A percentile compares a stretch with the other conserved stretches of the same genome.
These are phyloP conservation scores for Triops longicaudatus DNA, from an alignment of 1,140 invertebrate species.

Conservation along the genomic window DNA sequence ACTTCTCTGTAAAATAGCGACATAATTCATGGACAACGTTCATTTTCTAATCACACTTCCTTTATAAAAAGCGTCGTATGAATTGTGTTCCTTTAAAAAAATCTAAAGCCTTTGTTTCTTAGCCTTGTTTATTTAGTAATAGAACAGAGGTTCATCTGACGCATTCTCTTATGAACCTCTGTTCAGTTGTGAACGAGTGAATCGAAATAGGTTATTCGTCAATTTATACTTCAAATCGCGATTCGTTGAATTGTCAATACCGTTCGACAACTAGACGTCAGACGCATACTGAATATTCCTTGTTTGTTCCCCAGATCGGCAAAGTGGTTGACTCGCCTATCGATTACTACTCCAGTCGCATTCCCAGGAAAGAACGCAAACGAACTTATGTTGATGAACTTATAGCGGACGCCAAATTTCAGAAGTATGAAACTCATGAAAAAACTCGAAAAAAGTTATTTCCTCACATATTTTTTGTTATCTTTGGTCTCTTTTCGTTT, in stretches of 20 bases:
- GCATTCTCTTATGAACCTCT: no score
- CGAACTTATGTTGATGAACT: slow-evolving; percentile 84
- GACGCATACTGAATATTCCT: not conserved
- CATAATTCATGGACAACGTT: slow-evolving; percentile 16
- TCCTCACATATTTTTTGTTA: no score
- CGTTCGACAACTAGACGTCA: not conserved
- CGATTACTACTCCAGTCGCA: slow-evolving; percentile 53
- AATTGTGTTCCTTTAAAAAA: no score
- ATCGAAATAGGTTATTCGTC: no score
- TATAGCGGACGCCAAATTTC: slow-evolving; percentile 75
- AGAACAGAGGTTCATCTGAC: no score
- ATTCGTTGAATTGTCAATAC: not conserved
- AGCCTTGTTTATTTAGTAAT: no score
- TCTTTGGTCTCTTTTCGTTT: not conserved
- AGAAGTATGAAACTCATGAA: slow-evolving; percentile 54
- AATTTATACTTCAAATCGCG: no score
- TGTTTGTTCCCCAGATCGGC: slow-evolving; percentile 41
- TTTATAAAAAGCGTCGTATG: no score
- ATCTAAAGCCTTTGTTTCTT: no score
- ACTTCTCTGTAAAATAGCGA: slow-evolving; percentile 28
- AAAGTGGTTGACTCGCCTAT: slow-evolving; percentile 45
- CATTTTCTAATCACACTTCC: no score
- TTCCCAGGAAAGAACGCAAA: slow-evolving; percentile 80
- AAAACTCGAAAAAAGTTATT: no score
- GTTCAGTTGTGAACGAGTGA: no score